These are phyloP conservation scores for Archegozetes longisetosus DNA, from an alignment of 1,140 invertebrate species.

Conservation along the genomic window DNA sequence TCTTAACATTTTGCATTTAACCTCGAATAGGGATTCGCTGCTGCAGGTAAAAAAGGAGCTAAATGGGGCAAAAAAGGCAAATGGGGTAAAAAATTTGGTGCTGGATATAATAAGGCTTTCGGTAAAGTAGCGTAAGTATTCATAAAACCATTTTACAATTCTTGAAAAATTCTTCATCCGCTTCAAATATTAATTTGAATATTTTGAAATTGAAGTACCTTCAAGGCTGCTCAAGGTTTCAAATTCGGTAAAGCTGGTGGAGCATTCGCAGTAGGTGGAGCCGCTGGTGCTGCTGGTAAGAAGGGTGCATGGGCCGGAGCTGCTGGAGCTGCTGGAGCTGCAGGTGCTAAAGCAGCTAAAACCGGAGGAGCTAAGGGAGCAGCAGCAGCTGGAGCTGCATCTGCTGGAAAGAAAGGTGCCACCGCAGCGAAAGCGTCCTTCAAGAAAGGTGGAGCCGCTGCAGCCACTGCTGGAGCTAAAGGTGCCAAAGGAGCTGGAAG, in stretches of 20 bases:
- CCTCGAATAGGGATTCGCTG: background rate
- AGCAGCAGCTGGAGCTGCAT: background rate
- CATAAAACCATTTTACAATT: background rate
- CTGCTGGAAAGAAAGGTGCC: background rate
- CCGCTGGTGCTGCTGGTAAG: background rate
- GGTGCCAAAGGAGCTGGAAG: background rate
- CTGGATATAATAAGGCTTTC: background rate
- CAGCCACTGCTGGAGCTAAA: background rate
- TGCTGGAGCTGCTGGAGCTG: background rate
- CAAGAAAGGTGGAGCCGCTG: background rate
- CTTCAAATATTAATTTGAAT: no score
- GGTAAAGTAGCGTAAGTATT: background rate
- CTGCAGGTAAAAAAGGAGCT: background rate
- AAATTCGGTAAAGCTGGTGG: background rate
- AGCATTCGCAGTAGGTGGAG: background rate
- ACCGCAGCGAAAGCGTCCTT: background rate
- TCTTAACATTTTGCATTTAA: background rate
- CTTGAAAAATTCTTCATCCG: no score
- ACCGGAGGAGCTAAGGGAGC: background rate
- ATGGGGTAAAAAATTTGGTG: background rate
- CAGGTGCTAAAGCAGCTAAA: background rate
- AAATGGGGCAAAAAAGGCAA: background rate
- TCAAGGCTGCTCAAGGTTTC: background rate
- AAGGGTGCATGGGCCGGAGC: background rate
- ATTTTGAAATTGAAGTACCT: background rate